phyloP scores from a whole-genome alignment of 2,113 vertebrate species.

The Hiodon alosoides region DNA sequence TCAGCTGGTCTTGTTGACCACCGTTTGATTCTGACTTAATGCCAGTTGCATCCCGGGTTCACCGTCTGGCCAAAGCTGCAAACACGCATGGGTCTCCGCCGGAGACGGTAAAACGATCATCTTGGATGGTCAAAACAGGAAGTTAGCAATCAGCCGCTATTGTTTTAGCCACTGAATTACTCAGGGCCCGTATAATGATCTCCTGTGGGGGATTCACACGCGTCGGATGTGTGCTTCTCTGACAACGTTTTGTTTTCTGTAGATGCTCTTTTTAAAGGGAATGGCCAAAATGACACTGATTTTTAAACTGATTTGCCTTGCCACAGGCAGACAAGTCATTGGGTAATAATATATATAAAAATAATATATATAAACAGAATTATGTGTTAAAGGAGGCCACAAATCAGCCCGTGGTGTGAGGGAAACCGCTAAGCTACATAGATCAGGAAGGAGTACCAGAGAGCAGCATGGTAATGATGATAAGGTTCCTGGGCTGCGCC shows the following conservation, averaged over 20 bases:
- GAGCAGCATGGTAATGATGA: not conserved
- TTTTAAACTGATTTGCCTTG: not conserved
- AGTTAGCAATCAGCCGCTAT: conserved; percentile 36
- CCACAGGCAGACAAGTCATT: not conserved
- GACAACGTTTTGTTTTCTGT: not conserved
- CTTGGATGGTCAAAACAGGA: conserved; percentile 27
- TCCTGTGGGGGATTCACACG: not conserved
- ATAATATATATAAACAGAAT: not conserved
- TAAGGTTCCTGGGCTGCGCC: not conserved
- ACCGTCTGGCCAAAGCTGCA: not conserved
- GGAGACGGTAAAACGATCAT: conserved; percentile 33
- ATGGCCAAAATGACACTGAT: too few species aligned
- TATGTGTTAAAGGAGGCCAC: not conserved
- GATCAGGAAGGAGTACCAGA: not conserved
- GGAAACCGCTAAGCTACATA: not conserved
- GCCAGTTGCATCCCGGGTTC: too few species aligned
- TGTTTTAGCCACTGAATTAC: conserved; percentile 23
- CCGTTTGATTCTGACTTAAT: too few species aligned
- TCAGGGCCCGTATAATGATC: conserved; percentile 12
- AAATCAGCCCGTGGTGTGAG: not conserved
- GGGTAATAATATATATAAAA: not conserved
- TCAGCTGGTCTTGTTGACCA: too few species aligned
- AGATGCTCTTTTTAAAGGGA: not conserved
- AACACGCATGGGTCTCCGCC: conserved; percentile 22
- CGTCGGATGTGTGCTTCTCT: conserved; percentile 1